A percentile compares a stretch with the other conserved stretches of the same genome.
phyloP scores from a whole-genome alignment of 1,140 invertebrate species.

The Drosophila nebulosa region DNA sequence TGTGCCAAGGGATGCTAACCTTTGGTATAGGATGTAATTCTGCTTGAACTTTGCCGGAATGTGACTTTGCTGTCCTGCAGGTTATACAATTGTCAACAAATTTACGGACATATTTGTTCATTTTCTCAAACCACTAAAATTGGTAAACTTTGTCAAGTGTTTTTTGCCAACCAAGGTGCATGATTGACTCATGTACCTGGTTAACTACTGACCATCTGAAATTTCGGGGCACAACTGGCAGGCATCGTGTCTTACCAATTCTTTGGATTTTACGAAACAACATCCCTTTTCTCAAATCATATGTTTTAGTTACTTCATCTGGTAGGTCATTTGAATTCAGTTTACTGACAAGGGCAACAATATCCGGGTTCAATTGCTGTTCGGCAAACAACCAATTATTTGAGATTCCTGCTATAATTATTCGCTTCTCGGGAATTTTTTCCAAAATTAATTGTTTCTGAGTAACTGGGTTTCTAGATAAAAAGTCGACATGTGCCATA shows the following conservation, averaged over 20 bases:
- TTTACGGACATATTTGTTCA: too few species aligned
- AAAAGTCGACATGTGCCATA: too few species aligned
- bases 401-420: not conserved
- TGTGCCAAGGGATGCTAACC: too few species aligned
- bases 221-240: constrained; percentile 59
- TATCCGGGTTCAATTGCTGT: not conserved
- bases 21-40: too few species aligned
- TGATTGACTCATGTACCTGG: constrained; percentile 34
- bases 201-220: constrained; percentile 67
- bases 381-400: not conserved
- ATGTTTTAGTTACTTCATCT: not conserved
- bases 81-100: too few species aligned
- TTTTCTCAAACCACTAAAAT: constrained; percentile 34
- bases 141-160: constrained; percentile 48
- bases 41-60: too few species aligned
- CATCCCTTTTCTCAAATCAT: constrained; percentile 22
- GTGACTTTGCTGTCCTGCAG: constrained; percentile 26
- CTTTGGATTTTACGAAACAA: constrained; percentile 38
- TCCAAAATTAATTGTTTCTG: not conserved
- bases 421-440: not conserved
- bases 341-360: not conserved
- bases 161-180: constrained; percentile 58
- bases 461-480: too few species aligned
- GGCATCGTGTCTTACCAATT: constrained; percentile 29
- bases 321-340: not conserved